These are phyloP conservation scores for Caenorhabditis angaria DNA, from an alignment of 2,888 invertebrate genomes.

Conservation along the genomic window DNA sequence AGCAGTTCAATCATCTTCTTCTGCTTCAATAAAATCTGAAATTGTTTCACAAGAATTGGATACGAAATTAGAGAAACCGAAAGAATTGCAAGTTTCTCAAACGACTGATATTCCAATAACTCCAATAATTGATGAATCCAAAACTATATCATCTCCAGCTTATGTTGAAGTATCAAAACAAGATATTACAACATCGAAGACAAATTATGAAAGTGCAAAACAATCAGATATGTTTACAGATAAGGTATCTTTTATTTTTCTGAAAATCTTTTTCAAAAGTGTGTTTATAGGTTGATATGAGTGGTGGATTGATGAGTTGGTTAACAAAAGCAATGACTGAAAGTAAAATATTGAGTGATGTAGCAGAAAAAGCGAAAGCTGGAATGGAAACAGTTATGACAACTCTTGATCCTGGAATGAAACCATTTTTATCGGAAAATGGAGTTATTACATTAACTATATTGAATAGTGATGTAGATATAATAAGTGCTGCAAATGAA, in stretches of 20 bases:
- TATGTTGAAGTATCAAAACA: conserved; percentile 24
- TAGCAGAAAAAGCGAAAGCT: conserved; percentile 51
- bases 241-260: neutral
- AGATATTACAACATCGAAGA: neutral
- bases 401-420: conserved; percentile 57
- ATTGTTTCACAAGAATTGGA: too few species aligned
- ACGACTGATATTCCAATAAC: conserved; percentile 35
- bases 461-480: conserved; percentile 24
- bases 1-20: neutral
- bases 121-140: conserved; percentile 25
- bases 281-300: conserved; percentile 41
- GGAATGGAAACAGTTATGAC: conserved; percentile 56
- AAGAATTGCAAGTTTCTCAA: conserved; percentile 10
- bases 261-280: neutral
- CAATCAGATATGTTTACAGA: neutral
- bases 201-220: too few species aligned
- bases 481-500: conserved; percentile 16
- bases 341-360: conserved; percentile 44
- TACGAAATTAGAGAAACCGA: neutral
- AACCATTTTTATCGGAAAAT: conserved; percentile 46
- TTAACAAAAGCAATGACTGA: conserved; percentile 50
- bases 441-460: conserved; percentile 38
- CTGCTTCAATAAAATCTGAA: too few species aligned
- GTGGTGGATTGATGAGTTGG: conserved; percentile 53
- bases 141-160: conserved; percentile 29